These are phyloP conservation scores for Tenthredo notha DNA, from an alignment of 2,888 invertebrate genomes.

Conservation along the genomic window DNA sequence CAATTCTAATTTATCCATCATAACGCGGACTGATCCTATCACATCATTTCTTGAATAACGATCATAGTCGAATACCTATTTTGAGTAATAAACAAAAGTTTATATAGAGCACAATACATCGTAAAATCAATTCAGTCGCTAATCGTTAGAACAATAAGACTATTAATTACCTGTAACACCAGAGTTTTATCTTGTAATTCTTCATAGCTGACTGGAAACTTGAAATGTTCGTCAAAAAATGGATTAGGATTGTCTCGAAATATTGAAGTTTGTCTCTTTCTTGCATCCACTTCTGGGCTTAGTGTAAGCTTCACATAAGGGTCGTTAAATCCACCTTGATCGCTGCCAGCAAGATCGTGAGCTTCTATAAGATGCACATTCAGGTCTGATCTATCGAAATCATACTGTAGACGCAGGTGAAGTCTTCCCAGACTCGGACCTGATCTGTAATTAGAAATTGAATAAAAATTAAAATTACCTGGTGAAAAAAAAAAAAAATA, in stretches of 20 bases:
- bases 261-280: slow-evolving; percentile 91
- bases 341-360: slow-evolving; percentile 90
- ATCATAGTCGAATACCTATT: slow-evolving; percentile 81
- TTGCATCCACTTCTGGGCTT: slow-evolving; percentile 90
- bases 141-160: background rate
- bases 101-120: background rate
- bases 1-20: slow-evolving; percentile 89
- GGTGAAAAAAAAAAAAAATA: background rate
- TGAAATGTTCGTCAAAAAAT: slow-evolving; percentile 94
- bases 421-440: slow-evolving; percentile 89
- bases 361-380: slow-evolving; percentile 96
- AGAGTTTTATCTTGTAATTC: slow-evolving; percentile 90
- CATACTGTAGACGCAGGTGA: slow-evolving; percentile 92
- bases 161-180: slow-evolving; percentile 83
- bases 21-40: slow-evolving; percentile 91
- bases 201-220: slow-evolving; percentile 94
- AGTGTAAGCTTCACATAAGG: slow-evolving; percentile 91
- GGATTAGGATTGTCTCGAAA: slow-evolving; percentile 92
- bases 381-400: slow-evolving; percentile 93
- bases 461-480: background rate
- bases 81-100: background rate
- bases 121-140: background rate
- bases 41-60: slow-evolving; percentile 93
- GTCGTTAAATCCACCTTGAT: slow-evolving; percentile 93
- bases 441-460: slow-evolving; percentile 70